phyloP scores from a whole-genome alignment of 2,113 vertebrate genomes.

The Bubo bubo region DNA sequence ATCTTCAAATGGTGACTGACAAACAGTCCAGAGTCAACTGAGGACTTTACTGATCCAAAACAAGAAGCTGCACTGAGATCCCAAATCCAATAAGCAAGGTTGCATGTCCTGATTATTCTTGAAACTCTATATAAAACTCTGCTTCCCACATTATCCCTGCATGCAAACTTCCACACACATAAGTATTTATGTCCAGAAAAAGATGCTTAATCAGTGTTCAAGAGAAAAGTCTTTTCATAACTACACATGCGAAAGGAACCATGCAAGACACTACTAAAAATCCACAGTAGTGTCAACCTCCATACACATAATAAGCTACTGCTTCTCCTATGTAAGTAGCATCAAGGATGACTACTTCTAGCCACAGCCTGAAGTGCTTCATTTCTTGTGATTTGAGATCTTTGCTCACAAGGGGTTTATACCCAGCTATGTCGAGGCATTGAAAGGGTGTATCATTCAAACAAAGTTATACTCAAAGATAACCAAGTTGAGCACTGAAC shows the following conservation, averaged over 20 bases:
- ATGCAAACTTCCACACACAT: background rate
- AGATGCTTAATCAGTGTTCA: background rate
- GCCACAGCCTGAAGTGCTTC: background rate
- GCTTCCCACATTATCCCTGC: background rate
- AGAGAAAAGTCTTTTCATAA: background rate
- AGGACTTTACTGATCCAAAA: background rate
- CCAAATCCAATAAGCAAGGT: background rate
- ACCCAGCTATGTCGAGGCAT: background rate
- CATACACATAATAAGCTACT: background rate
- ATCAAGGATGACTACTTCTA: background rate
- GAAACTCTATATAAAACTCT: background rate
- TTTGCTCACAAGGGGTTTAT: background rate
- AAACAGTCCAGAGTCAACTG: background rate
- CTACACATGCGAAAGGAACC: background rate
- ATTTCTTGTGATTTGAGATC: background rate
- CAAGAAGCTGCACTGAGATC: background rate
- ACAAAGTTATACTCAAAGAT: background rate
- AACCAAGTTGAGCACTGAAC: background rate
- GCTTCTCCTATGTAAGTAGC: background rate
- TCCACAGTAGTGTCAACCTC: background rate
- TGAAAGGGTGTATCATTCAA: background rate
- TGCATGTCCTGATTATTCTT: background rate
- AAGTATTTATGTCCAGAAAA: background rate
- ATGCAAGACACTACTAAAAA: background rate
- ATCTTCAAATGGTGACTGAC: background rate